These are phyloP conservation scores for Setophaga coronata DNA, from an alignment of 2,113 vertebrate genomes.

Conservation along the genomic window DNA sequence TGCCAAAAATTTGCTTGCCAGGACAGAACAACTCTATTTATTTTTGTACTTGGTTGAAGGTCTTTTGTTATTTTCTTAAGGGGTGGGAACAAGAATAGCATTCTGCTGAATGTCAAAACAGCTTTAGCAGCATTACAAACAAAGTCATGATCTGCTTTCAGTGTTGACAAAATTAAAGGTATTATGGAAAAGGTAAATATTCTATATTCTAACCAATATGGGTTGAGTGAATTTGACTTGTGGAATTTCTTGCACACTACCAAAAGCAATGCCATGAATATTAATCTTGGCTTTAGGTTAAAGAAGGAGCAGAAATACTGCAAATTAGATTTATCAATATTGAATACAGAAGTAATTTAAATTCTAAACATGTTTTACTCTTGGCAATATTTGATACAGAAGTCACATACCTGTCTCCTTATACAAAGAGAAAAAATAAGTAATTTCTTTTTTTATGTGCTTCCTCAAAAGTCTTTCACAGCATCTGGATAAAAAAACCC, in stretches of 20 bases:
- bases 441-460: neutral
- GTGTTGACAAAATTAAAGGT: neutral
- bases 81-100: neutral
- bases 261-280: neutral
- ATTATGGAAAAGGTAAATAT: neutral
- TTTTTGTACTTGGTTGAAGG: neutral
- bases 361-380: neutral
- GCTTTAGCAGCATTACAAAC: neutral
- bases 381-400: neutral
- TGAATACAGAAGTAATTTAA: neutral
- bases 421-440: neutral
- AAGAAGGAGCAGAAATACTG: neutral
- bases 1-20: neutral
- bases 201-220: neutral
- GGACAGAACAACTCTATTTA: neutral
- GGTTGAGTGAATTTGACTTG: neutral
- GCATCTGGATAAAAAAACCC: neutral
- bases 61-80: neutral
- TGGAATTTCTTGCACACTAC: neutral
- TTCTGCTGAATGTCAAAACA: neutral
- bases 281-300: neutral
- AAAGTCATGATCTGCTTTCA: neutral
- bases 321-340: neutral
- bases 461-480: neutral
- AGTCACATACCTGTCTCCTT: neutral